Conservation (phyloP, 2,797 vertebrate genomes). For the Aeoliscus strigatus region DNA sequence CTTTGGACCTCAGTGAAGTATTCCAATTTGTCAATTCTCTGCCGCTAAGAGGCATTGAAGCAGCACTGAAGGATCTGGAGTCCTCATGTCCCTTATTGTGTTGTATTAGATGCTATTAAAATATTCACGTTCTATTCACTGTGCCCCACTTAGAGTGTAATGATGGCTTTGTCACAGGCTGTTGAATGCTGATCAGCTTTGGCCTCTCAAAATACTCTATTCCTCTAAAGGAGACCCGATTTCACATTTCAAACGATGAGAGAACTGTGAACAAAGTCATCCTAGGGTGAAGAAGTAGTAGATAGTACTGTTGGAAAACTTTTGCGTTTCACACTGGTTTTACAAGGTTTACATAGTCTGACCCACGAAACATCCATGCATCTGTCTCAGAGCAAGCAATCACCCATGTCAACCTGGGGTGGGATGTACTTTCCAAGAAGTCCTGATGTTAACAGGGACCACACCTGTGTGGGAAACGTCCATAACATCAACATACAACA, state of each 20-base stretch:
- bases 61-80: neutral
- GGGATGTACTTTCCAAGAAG: constrained; percentile 43
- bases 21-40: too few species aligned
- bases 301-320: constrained; percentile 45
- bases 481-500: constrained; percentile 7
- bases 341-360: constrained; percentile 64
- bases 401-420: constrained; percentile 56
- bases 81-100: constrained; percentile 32
- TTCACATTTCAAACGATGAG: constrained; percentile 65
- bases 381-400: constrained; percentile 48
- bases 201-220: constrained; percentile 61
- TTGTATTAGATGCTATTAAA: constrained; percentile 41
- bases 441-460: too few species aligned
- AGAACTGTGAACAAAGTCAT: constrained; percentile 59
- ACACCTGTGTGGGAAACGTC: constrained; percentile 18
- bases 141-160: constrained; percentile 63
- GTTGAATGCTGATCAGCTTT: constrained; percentile 65
- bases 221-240: constrained; percentile 59
- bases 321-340: constrained; percentile 56
- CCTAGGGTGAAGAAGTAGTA: constrained; percentile 26
- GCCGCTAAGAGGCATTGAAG: neutral
- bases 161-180: constrained; percentile 66
- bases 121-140: constrained; percentile 46
- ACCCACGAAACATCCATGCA: constrained; percentile 41
- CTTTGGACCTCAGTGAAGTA: too few species aligned